Evolutionary conservation across 2,797 vertebrate genomes (phyloP), one percentile per base, ranked within the genome.

Genomic region (Arremon brunneinucha): DNA sequence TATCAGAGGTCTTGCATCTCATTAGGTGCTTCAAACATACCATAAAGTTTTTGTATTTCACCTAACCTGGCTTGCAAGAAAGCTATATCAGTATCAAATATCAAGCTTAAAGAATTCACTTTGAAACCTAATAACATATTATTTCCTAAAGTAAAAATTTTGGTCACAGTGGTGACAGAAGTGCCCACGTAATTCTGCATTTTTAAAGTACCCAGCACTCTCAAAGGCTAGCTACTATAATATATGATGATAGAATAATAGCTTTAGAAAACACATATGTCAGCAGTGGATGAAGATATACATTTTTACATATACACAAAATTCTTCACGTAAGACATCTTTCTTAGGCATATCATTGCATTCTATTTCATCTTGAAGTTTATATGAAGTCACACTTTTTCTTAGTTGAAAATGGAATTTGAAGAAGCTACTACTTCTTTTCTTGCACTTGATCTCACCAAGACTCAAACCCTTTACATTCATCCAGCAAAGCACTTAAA

Each of bases 11-110:
- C 93, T 96, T 94, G 83, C 62, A 96, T 98, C 92, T 98, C 97
- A 98, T 98, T 98, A 95, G 85, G 81, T 82, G 98, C 97, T 98
- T 98, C 97, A 98, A 98, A 99, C 97, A 94, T 67, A 71, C 82
- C 77, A 94, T 95, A 76, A 95, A 49, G 86, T 96, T 98, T 98
- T 98, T 95, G 96, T 97, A 86, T 97, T 96, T 94, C 97, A 96
- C 97, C 90, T 95, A 96, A 47, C 8, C n/a, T 94, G 94, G 89
- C 95, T 97, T 97, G 97, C 87, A 97, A 97, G 95, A 98, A 98
- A 39, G 11, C 5, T 46, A 26, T 39, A 46, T 69, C 9, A 30
- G 12, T 34, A 53, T 39, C 30, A 60, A 97, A 98, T 98, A 98
- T 97, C 90, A 97, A 97, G 98, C 97, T 98, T 97, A 94, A 97